These are phyloP conservation scores for Perodicticus potto DNA, from an alignment of 2,797 vertebrate genomes.

Conservation along the genomic window DNA sequence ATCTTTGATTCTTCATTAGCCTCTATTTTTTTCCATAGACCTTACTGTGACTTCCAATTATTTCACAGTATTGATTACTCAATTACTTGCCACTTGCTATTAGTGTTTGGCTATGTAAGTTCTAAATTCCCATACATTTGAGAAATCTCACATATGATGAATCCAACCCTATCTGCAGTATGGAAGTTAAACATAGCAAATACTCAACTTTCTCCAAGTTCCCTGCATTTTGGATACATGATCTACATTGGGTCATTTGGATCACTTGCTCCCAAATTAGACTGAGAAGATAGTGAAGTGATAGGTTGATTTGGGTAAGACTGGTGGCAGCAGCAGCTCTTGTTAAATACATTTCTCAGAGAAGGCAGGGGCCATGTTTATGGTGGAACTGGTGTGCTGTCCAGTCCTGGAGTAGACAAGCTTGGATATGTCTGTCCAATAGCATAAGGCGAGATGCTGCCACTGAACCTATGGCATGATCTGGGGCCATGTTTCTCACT, in stretches of 20 bases:
- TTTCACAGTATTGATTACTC: background rate
- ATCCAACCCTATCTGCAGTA: background rate
- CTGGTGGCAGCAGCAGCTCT: background rate
- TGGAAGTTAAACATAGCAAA: background rate
- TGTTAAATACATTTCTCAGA: background rate
- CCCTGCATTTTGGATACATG: background rate
- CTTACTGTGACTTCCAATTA: background rate
- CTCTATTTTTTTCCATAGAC: slow-evolving; percentile 11
- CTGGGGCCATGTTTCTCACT: background rate
- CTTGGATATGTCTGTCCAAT: background rate
- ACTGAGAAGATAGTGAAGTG: background rate
- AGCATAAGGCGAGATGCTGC: background rate
- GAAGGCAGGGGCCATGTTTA: background rate
- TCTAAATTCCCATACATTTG: background rate
- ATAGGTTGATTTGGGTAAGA: background rate
- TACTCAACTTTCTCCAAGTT: background rate
- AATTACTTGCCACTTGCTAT: background rate
- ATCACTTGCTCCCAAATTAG: background rate
- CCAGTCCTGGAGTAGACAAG: background rate
- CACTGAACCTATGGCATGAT: background rate
- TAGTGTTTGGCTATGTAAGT: background rate
- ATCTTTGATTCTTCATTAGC: background rate
- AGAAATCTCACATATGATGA: background rate
- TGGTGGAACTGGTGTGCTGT: background rate
- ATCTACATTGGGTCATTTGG: background rate